Evolutionary conservation across 2,797 vertebrate species (phyloP).

Genomic region (Urophycis tenuis): DNA sequence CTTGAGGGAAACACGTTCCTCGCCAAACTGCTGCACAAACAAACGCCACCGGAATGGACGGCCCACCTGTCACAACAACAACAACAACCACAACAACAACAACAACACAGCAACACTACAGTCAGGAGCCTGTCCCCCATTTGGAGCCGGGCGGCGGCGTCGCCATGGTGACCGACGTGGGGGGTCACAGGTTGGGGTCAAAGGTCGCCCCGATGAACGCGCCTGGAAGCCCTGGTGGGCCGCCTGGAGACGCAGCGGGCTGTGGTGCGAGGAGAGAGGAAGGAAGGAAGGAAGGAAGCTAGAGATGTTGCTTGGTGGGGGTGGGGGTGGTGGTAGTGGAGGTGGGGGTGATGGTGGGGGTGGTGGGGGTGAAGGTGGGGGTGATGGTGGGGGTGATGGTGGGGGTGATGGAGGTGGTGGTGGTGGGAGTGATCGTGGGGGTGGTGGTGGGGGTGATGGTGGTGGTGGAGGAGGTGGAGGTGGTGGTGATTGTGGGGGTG

Average conservation of each 20-base stretch:
- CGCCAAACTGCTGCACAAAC: not conserved
- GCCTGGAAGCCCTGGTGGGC: constrained; percentile 41
- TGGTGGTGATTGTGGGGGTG: no score
- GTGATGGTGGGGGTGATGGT: constrained; percentile 23
- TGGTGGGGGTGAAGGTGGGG: constrained; percentile 40
- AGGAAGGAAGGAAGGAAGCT: not conserved
- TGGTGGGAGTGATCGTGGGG: constrained; percentile 35
- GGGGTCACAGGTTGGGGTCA: not conserved
- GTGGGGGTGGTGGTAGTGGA: not conserved
- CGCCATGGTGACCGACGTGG: not conserved
- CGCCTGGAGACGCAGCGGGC: no score
- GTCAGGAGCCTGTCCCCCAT: not conserved
- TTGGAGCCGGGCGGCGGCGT: no score
- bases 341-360: not conserved
- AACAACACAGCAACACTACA: no score
- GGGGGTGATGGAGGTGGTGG: constrained; percentile 19
- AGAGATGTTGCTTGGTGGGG: not conserved
- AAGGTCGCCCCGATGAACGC: not conserved
- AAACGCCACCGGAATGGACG: not conserved
- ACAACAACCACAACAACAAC: no score
- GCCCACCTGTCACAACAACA: no score
- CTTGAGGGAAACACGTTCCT: not conserved
- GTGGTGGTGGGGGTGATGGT: constrained; percentile 30
- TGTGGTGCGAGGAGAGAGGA: not conserved
- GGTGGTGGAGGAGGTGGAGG: no score